These are phyloP conservation scores for Pseudonaja textilis DNA, from an alignment of 2,113 vertebrate genomes.

Conservation along the genomic window DNA sequence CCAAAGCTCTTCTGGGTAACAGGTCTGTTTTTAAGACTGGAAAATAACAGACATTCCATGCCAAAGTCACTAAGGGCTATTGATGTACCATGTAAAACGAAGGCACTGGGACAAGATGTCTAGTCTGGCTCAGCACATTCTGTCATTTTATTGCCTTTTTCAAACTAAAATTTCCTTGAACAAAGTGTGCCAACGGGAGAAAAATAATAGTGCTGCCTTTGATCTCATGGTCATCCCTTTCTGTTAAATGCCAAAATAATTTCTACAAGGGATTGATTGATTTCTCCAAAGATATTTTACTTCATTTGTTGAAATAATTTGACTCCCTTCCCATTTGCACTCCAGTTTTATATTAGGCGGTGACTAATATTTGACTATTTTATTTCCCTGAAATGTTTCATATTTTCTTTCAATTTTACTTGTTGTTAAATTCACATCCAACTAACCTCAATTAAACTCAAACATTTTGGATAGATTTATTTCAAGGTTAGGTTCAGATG, in stretches of 20 bases:
- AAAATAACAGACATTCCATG: constrained; percentile 27
- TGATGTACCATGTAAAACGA: constrained; percentile 32
- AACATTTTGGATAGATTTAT: background rate
- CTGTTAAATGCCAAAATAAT: background rate
- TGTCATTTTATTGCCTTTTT: constrained; percentile 27
- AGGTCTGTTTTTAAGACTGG: background rate
- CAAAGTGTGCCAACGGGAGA: background rate
- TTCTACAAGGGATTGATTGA: background rate
- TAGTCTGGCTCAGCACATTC: constrained; percentile 31
- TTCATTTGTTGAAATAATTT: background rate
- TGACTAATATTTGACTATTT: background rate
- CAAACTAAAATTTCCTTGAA: constrained; percentile 21
- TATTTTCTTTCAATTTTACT: background rate
- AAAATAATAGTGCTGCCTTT: background rate
- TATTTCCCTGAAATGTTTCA: background rate
- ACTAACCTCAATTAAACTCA: background rate
- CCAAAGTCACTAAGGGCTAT: constrained; percentile 7
- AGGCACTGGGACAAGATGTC: background rate
- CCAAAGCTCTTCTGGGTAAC: background rate
- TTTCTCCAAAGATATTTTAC: background rate
- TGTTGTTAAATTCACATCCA: background rate
- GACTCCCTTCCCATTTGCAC: background rate
- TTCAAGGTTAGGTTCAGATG: background rate
- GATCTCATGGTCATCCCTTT: background rate
- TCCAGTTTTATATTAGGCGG: background rate